Percentiles rank a stretch among this genome's conserved stretches.
Conservation (phyloP, 2,888 invertebrate species). For the Dasypolia templi region DNA sequence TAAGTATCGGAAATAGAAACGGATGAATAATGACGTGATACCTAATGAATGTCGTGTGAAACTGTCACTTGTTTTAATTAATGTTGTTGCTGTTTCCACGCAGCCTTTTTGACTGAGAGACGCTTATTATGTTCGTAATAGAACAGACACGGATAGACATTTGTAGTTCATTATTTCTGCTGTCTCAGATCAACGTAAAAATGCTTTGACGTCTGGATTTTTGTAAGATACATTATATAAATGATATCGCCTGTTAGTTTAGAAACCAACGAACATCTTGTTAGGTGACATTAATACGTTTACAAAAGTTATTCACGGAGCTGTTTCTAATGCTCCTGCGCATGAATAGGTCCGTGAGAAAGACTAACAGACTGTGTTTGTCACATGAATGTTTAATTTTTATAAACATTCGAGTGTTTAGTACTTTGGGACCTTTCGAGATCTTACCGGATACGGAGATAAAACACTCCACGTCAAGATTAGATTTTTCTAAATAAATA, state of each 20-base stretch:
- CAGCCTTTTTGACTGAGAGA: conserved; percentile 68
- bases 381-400: conserved; percentile 75
- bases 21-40: conserved; percentile 84
- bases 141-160: conserved; percentile 77
- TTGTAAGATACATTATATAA: conserved; percentile 76
- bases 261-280: conserved; percentile 61
- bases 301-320: conserved; percentile 48
- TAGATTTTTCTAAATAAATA: conserved; percentile 85
- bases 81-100: conserved; percentile 76
- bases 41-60: conserved; percentile 86
- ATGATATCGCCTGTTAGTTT: conserved; percentile 70
- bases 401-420: conserved; percentile 72
- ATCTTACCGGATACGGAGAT: conserved; percentile 83
- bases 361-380: conserved; percentile 74
- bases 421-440: conserved; percentile 67
- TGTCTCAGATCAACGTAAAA: conserved; percentile 77
- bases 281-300: conserved; percentile 61
- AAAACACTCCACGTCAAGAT: conserved; percentile 83
- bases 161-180: conserved; percentile 81
- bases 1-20: conserved; percentile 86
- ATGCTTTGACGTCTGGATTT: conserved; percentile 79
- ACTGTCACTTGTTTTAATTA: conserved; percentile 86
- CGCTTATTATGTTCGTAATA: conserved; percentile 74
- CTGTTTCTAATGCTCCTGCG: conserved; percentile 39
- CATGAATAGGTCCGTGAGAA: conserved; percentile 78